Conservation (phyloP, 2,888 invertebrate genomes). For the Odontocolon sp. region DNA sequence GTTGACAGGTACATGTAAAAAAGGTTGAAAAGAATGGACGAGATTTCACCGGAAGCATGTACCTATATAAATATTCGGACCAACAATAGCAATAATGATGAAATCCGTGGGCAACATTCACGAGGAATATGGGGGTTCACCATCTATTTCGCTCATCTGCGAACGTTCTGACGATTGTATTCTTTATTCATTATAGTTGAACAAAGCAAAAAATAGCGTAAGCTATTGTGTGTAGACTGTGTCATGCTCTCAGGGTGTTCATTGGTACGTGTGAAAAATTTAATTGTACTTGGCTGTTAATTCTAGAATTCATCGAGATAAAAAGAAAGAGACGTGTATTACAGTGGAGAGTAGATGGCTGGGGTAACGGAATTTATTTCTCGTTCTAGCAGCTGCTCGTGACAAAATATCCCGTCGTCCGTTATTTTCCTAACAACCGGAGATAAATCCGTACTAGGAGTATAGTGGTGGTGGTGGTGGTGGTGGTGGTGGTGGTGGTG, state of each 20-base stretch:
- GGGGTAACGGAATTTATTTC: slow-evolving; percentile 15
- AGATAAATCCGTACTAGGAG: slow-evolving; percentile 51
- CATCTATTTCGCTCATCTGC: too few species aligned
- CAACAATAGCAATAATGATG: too few species aligned
- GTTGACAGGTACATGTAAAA: not conserved
- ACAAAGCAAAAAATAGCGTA: too few species aligned
- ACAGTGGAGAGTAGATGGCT: not conserved
- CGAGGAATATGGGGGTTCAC: too few species aligned
- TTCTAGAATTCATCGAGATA: slow-evolving; percentile 4
- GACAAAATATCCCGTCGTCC: slow-evolving; percentile 55
- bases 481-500: not conserved
- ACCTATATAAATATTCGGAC: too few species aligned
- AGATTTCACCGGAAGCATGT: not conserved
- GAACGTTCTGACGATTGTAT: too few species aligned
- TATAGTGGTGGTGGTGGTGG: not conserved
- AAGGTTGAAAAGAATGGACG: not conserved
- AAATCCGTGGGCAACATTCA: not conserved
- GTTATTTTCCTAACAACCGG: slow-evolving; percentile 61
- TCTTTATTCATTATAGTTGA: too few species aligned
- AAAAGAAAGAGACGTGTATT: not conserved
- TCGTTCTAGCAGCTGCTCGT: slow-evolving; percentile 34
- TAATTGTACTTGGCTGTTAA: slow-evolving; percentile 21
- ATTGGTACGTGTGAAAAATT: too few species aligned
- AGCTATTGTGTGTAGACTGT: too few species aligned
- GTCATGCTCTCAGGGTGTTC: too few species aligned